Evolutionary conservation across 2,888 invertebrate species (phyloP).

Genomic region (Congeria kusceri): DNA sequence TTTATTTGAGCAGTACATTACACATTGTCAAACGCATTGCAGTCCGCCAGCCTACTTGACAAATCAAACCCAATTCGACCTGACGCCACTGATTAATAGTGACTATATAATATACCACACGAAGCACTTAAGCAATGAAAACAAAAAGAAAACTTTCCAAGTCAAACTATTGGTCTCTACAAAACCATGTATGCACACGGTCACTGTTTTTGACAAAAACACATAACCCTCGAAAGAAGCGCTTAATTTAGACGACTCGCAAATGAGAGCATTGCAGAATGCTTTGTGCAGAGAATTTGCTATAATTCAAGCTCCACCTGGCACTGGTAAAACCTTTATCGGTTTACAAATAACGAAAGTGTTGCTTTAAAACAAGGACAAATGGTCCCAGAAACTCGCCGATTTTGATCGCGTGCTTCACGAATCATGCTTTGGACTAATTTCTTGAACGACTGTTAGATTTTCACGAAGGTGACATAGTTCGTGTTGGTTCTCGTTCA

Average conservation of each 20-base stretch:
- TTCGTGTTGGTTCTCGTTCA: slow-evolving; percentile 82
- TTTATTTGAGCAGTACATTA: slow-evolving; percentile 73
- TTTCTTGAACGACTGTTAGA: slow-evolving; percentile 83
- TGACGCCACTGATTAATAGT: slow-evolving; percentile 70
- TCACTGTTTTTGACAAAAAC: slow-evolving; percentile 23
- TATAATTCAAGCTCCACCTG: slow-evolving; percentile 89
- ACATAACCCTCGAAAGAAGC: slow-evolving; percentile 62
- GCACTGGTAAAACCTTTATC: slow-evolving; percentile 94
- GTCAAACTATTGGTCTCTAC: no score
- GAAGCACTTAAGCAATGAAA: no score
- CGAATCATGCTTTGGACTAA: slow-evolving; percentile 85
- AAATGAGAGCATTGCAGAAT: slow-evolving; percentile 77
- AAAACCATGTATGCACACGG: neutral
- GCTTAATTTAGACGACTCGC: slow-evolving; percentile 81
- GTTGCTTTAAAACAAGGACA: slow-evolving; percentile 88
- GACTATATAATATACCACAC: slow-evolving; percentile 24
- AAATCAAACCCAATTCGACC: slow-evolving; percentile 48
- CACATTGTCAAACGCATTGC: slow-evolving; percentile 64
- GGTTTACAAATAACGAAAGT: slow-evolving; percentile 90
- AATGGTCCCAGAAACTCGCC: slow-evolving; percentile 82
- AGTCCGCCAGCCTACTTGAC: slow-evolving; percentile 68
- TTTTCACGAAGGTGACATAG: slow-evolving; percentile 74
- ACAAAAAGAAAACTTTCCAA: no score
- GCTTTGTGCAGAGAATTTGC: slow-evolving; percentile 82
- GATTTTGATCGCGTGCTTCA: slow-evolving; percentile 84